Conservation (phyloP, 64 coral and sea anemone genomes). For the Acropora yongei region DNA sequence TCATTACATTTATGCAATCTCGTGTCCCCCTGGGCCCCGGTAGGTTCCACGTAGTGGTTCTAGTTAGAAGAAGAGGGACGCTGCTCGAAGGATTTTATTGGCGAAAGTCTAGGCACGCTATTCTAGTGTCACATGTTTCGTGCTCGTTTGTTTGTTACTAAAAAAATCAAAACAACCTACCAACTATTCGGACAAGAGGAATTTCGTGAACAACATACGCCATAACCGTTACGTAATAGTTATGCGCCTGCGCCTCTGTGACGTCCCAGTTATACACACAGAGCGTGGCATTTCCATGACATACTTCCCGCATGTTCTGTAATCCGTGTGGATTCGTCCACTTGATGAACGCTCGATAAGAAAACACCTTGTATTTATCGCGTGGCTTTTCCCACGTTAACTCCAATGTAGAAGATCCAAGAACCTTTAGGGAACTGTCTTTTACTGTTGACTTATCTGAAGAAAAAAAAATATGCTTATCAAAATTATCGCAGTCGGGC, state of each 20-base stretch:
- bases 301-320: conserved; percentile 27
- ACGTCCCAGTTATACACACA: conserved; percentile 19
- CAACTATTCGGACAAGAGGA: conserved; percentile 29
- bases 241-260: conserved; percentile 3
- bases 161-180: not conserved
- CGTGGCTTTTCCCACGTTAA: conserved; percentile 54
- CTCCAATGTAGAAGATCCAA: not conserved
- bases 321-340: conserved; percentile 32
- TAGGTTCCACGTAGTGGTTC: too few relatives aligned
- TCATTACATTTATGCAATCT: too few relatives aligned
- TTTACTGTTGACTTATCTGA: conserved; percentile 50
- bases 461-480: not conserved
- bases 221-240: conserved; percentile 24
- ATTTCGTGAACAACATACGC: conserved; percentile 40
- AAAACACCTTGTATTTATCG: conserved; percentile 66
- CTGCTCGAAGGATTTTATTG: too few relatives aligned
- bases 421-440: not conserved
- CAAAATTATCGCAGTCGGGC: not conserved
- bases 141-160: too few relatives aligned
- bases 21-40: too few relatives aligned
- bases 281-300: conserved; percentile 1
- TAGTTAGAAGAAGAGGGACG: too few relatives aligned
- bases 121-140: too few relatives aligned
- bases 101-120: too few relatives aligned
- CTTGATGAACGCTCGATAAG: conserved; percentile 64